These are phyloP conservation scores for Lanius collurio DNA, from an alignment of 2,113 vertebrate species.

Conservation along the genomic window DNA sequence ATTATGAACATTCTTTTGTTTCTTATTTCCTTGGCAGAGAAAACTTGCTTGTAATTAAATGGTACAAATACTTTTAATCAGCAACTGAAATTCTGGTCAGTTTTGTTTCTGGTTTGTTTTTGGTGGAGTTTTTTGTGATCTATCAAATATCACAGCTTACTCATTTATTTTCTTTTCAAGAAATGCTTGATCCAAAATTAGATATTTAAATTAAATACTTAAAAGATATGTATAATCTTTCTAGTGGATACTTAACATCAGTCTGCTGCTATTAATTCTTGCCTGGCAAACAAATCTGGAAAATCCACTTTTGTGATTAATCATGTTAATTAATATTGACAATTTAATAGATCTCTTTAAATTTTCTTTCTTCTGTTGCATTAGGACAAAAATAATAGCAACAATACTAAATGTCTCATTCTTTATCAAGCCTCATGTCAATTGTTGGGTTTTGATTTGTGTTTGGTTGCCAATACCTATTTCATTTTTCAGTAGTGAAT, in stretches of 20 bases:
- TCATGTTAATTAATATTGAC: neutral
- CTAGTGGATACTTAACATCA: neutral
- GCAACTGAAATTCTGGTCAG: neutral
- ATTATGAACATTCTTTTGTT: neutral
- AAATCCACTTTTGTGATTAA: neutral
- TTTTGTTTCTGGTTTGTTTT: neutral
- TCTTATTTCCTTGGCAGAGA: neutral
- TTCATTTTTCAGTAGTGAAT: neutral
- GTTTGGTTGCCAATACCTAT: neutral
- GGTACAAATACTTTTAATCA: neutral
- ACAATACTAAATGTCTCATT: neutral
- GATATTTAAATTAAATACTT: neutral
- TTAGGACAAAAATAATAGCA: neutral
- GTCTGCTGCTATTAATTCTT: neutral
- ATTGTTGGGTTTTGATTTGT: neutral
- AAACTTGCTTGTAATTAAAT: neutral
- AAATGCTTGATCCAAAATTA: neutral
- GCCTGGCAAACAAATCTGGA: neutral
- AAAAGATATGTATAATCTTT: neutral
- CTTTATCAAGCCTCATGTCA: neutral
- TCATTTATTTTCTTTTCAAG: neutral
- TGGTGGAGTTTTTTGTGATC: rapidly evolving
- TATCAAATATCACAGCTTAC: neutral
- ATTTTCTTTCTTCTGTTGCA: neutral
- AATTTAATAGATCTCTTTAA: neutral